Evolutionary conservation across 2,888 invertebrate species (phyloP), one percentile per base, ranked within the genome.

Genomic region (Alitta virens): DNA sequence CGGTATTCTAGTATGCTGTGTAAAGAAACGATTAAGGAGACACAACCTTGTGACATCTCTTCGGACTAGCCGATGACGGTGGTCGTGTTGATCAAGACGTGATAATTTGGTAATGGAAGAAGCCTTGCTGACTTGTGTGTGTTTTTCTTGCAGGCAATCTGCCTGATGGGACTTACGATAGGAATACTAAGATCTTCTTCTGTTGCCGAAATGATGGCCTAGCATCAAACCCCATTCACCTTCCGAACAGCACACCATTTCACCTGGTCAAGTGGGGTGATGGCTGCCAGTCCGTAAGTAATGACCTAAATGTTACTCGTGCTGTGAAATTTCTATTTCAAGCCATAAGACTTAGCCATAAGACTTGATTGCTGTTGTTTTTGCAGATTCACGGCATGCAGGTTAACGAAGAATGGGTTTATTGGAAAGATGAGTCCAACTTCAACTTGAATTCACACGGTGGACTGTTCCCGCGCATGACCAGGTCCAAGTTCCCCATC

Each of bases 201-300:
- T 70, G 70, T 54, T 70, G 70, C 42, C 67, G 70, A 14, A 54
- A 43, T 25, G 70, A 70, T 38, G 70, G 70, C 14, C 55, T 43
- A 7, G 54, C 59, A 1, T 50, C 43, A 18, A 52, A 67, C n/a
- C 58, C 63, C 7, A 60, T 70, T 12, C 24, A 40, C 1, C 62
- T 70, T 21, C 70, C 70, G 43, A 59, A 53, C 24, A 63, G 60
- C n/a, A 58, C 62, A 2, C 65, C 70, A 2, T 70, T 70, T 56
- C 70, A 67, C 56, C 63, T 70, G 38, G 43, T 70, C 27, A 63
- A 67, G 26, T 53, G 50, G 46, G 68, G 65, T 9, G 64, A 64
- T 14, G 38, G 46, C 16, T 70, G 70, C 49, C 68, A 69, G 50
- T 49, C 65, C 57, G 69, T 66, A 24, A 25, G 60, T 46, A 16